A percentile compares a stretch with the other conserved stretches of the same genome.
Conservation (phyloP, 2,888 invertebrate species). For the Ametastegia equiseti region DNA sequence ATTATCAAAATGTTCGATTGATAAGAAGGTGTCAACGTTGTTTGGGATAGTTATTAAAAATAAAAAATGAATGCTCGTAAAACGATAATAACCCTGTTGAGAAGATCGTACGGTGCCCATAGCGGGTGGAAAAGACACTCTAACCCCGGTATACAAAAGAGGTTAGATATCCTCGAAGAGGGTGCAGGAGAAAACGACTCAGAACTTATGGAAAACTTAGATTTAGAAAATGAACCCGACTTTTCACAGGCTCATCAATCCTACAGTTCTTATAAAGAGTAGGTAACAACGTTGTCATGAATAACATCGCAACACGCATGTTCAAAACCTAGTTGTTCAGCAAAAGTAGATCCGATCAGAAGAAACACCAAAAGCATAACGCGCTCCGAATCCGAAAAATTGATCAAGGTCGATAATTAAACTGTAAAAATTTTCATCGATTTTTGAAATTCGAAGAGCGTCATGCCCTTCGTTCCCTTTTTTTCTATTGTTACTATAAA, state of each 20-base stretch:
- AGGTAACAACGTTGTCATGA: neutral
- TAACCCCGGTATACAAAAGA: slow-evolving; percentile 31
- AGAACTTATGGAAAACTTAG: slow-evolving; percentile 3
- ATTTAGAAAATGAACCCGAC: slow-evolving; percentile 66
- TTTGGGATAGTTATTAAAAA: neutral
- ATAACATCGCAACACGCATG: neutral
- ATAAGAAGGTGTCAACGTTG: too few relatives aligned
- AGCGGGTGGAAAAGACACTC: neutral
- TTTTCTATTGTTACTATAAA: too few relatives aligned
- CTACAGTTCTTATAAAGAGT: slow-evolving; percentile 77
- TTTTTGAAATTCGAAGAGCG: too few relatives aligned
- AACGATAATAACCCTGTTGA: slow-evolving; percentile 9
- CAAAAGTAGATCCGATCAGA: too few relatives aligned
- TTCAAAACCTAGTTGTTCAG: too few relatives aligned
- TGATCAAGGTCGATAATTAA: too few relatives aligned
- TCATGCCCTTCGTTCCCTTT: too few relatives aligned
- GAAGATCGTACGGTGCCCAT: neutral
- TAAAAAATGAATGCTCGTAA: slow-evolving; percentile 34
- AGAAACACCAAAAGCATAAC: too few relatives aligned
- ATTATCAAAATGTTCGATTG: too few relatives aligned
- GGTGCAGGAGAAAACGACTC: slow-evolving; percentile 6
- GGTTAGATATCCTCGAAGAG: neutral
- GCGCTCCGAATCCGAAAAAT: too few relatives aligned
- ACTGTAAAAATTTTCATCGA: too few relatives aligned
- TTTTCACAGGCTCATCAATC: slow-evolving; percentile 77